Base-by-base conservation (phyloP, 2,888 invertebrate genomes). In the Empis stercorea region DNA sequence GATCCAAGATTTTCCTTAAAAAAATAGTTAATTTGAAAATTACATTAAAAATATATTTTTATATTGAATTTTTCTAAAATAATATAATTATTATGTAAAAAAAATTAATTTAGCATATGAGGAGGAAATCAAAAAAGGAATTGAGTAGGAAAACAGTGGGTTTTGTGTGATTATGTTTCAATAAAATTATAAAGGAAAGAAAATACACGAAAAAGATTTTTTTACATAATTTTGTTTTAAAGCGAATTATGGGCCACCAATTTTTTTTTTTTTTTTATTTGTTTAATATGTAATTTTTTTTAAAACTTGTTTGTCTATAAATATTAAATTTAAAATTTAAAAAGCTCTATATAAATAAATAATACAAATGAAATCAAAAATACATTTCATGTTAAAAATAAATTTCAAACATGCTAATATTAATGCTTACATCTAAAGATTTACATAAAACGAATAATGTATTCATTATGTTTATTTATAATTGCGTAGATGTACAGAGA, bases 1-100 rank as follows among this genome's bases (percentile, higher is more conserved):
- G 77, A 75, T 47, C 78, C 79, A 59, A 83, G 76, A 61, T 82
- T 85, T 51, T 84, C 84, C 84, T 84, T 71, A 48, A 56, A 55
- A 44, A 45, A 50, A 48, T 51, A 42, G n/a, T 10, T 10, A 39
- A 41, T 10, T 20, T 4, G 20, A 20, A 20, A 20, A 20, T 20
- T 20, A 20, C 5, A 20, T 20, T 20, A 27, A 14, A 34, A 34
- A 4, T 34, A 6, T 41, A 7, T 41, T 11, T 27, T 23, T 41
- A 41, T n/a, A n/a, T 13, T 23, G 20, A 41, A 34, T n/a, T 34
- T 5, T 13, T 27, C 4, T 27, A 7, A 27, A 7, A 7, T 27
- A 4, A 27, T 27, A 27, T 7, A 20, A 20, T n/a, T 20, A 5
- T 20, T 20, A 20, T 20, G 3, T 20, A 27, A 7, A 27, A 27